A percentile compares a stretch with the other conserved stretches of the same genome.
Evolutionary conservation across 2,797 vertebrate genomes (phyloP).

Genomic region (Parambassis ranga): DNA sequence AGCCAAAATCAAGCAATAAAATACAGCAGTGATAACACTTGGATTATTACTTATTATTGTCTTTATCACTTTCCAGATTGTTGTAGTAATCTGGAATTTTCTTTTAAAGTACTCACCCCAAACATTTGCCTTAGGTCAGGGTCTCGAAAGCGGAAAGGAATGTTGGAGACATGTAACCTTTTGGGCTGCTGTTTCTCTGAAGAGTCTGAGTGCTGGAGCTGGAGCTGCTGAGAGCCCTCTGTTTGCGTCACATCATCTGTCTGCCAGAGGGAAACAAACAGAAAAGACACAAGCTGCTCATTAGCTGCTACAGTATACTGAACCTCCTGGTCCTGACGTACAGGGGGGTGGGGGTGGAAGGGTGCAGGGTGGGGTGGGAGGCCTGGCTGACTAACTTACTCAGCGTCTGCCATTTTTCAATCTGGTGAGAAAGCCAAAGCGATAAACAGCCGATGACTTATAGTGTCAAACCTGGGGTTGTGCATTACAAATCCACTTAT

Average conservation of each 20-base stretch:
- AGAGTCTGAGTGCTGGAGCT: conserved; percentile 88
- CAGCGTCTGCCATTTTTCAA: conserved; percentile 71
- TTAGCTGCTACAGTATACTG: conserved; percentile 57
- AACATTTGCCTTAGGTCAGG: conserved; percentile 99
- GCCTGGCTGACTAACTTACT: conserved; percentile 64
- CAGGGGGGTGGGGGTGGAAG: neutral
- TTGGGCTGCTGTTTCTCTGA: conserved; percentile 98
- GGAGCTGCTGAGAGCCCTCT: conserved; percentile 89
- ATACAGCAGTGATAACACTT: too few relatives aligned
- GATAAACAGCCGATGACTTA: conserved; percentile 79
- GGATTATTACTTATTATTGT: too few relatives aligned
- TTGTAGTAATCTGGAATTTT: neutral
- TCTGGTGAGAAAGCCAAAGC: conserved; percentile 55
- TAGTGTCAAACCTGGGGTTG: conserved; percentile 72
- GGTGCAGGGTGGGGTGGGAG: conserved; percentile 24
- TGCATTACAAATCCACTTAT: conserved; percentile 78
- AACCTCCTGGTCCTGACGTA: conserved; percentile 44
- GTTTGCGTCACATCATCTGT: conserved; percentile 94
- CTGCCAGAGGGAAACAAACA: conserved; percentile 80
- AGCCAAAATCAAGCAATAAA: too few relatives aligned
- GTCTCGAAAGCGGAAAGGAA: conserved; percentile 98
- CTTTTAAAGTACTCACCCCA: conserved; percentile 84
- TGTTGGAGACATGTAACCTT: conserved; percentile 97
- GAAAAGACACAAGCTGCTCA: conserved; percentile 64
- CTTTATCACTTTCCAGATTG: too few relatives aligned